These are phyloP conservation scores for Paraplagusia blochii DNA, from an alignment of 2,113 vertebrate genomes.

Conservation along the genomic window DNA sequence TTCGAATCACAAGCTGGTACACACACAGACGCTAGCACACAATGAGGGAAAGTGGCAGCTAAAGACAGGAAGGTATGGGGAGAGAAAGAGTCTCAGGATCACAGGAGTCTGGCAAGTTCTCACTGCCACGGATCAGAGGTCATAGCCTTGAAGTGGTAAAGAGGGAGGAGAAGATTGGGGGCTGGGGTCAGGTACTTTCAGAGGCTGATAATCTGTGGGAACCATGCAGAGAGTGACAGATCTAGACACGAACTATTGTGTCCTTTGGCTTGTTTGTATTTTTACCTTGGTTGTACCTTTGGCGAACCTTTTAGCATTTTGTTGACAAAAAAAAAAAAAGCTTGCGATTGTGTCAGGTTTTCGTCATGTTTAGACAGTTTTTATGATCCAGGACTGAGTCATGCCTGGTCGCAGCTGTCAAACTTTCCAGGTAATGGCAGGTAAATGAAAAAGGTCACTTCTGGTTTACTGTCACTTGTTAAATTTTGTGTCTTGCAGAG, in stretches of 20 bases:
- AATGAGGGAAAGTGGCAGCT: constrained; percentile 4
- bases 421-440: constrained; percentile 1
- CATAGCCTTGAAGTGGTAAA: constrained; percentile 52
- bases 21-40: neutral
- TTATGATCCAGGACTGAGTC: constrained; percentile 5
- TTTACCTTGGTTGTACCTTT: no score
- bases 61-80: constrained; percentile 5
- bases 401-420: constrained; percentile 24
- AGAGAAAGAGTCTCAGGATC: constrained; percentile 29
- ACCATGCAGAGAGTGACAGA: neutral
- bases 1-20: no score
- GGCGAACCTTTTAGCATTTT: no score
- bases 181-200: constrained; percentile 38
- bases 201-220: constrained; percentile 38
- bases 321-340: neutral
- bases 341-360: neutral
- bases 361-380: neutral
- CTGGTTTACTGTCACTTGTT: constrained; percentile 13
- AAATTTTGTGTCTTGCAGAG: constrained; percentile 22
- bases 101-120: constrained; percentile 50
- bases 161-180: constrained; percentile 20
- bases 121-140: constrained; percentile 58
- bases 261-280: no score
- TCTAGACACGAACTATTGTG: no score
- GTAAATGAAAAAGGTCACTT: constrained; percentile 27